Conservation (phyloP, 2,888 invertebrate species). For the Hemicrepidius hirtus region DNA sequence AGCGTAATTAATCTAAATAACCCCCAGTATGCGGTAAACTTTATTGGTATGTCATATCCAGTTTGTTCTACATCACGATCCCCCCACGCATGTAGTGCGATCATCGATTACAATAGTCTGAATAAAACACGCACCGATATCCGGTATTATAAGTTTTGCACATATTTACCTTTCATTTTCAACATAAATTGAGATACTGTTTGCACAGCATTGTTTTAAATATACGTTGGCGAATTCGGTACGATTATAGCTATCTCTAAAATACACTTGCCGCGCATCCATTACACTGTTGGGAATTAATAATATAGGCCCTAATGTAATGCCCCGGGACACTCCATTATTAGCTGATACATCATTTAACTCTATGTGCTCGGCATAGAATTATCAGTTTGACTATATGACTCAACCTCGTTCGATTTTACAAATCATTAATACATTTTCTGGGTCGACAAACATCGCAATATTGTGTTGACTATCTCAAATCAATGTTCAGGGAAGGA, state of each 20-base stretch:
- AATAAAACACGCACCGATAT: conserved; percentile 19
- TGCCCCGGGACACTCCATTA: conserved; percentile 25
- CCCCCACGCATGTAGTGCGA: conserved; percentile 19
- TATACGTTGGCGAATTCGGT: conserved; percentile 1
- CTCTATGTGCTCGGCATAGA: not conserved
- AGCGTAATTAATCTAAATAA: conserved; percentile 48
- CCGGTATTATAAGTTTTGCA: conserved; percentile 20
- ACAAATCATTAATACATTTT: no score
- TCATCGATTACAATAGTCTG: conserved; percentile 21
- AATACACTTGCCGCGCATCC: not conserved
- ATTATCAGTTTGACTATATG: not conserved
- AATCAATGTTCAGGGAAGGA: no score
- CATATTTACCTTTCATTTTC: conserved; percentile 37
- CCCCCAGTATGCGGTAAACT: conserved; percentile 1
- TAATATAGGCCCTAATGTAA: conserved; percentile 23
- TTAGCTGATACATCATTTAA: conserved; percentile 21
- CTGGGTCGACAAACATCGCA: no score
- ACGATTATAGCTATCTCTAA: conserved; percentile 26
- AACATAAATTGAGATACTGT: conserved; percentile 35
- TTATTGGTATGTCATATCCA: conserved; percentile 7
- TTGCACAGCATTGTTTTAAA: conserved; percentile 33
- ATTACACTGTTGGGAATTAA: conserved; percentile 12
- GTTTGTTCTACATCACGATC: not conserved
- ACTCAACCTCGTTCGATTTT: no score
- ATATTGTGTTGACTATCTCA: no score